Percentiles rank a stretch among this genome's conserved stretches.
Evolutionary conservation across 1,140 invertebrate genomes (phyloP).

Genomic region (Gonatopus flavifemur): DNA sequence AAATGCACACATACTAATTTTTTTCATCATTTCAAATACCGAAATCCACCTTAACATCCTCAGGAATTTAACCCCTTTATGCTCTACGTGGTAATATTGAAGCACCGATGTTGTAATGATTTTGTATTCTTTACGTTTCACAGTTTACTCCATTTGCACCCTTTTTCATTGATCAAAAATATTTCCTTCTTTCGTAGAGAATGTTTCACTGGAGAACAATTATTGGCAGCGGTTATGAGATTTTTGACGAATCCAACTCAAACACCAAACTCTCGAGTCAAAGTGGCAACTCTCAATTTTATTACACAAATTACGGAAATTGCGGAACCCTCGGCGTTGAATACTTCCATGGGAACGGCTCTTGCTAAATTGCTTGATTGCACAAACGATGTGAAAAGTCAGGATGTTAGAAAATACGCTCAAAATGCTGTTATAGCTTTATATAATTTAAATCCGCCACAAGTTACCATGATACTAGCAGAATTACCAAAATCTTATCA

Average conservation of each 20-base stretch:
- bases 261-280: conserved; percentile 85
- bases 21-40: too few relatives aligned
- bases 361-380: conserved; percentile 68
- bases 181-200: conserved; percentile 56
- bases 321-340: conserved; percentile 55
- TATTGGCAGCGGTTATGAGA: conserved; percentile 67
- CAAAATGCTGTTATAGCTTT: conserved; percentile 80
- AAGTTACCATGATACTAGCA: conserved; percentile 81
- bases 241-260: conserved; percentile 89
- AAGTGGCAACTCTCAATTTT: conserved; percentile 74
- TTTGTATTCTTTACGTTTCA: too few relatives aligned
- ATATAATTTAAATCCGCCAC: conserved; percentile 87
- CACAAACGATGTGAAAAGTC: conserved; percentile 70
- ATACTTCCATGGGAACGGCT: conserved; percentile 63
- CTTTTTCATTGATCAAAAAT: conserved; percentile 22
- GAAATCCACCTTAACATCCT: too few relatives aligned
- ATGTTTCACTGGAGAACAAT: conserved; percentile 66
- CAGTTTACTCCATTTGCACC: too few relatives aligned
- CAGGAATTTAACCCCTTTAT: conserved; percentile 9
- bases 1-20: too few relatives aligned
- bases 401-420: conserved; percentile 78
- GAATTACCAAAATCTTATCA: conserved; percentile 80
- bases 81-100: too few relatives aligned
- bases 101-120: too few relatives aligned
- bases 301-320: conserved; percentile 70